A percentile compares a stretch with the other conserved stretches of the same genome.
Evolutionary conservation across 2,797 vertebrate genomes (phyloP).

Genomic region (Pseudotriccus pelzelni): DNA sequence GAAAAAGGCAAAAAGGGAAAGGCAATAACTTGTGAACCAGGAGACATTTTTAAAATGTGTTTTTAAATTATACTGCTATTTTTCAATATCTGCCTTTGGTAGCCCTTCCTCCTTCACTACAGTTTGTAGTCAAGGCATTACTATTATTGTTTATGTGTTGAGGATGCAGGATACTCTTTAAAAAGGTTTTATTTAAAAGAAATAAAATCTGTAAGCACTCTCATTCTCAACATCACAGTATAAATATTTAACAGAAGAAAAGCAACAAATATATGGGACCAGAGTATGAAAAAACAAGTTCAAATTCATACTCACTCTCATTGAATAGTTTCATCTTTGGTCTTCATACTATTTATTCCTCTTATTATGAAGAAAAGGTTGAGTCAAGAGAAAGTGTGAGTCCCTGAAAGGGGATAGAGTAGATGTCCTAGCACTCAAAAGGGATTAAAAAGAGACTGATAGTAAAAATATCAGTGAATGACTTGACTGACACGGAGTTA

Average conservation of each 20-base stretch:
- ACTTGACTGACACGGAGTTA: background rate
- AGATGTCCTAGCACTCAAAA: background rate
- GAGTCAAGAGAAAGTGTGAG: background rate
- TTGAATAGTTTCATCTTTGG: background rate
- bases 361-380: background rate
- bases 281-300: background rate
- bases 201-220: slow-evolving; percentile 31
- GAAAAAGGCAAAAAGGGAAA: background rate
- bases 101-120: background rate
- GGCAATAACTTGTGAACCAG: background rate
- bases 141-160: background rate
- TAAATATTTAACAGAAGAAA: slow-evolving; percentile 31
- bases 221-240: background rate
- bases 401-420: background rate
- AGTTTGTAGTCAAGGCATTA: slow-evolving; percentile 11
- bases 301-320: background rate
- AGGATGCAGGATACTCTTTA: slow-evolving; percentile 6
- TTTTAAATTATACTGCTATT: slow-evolving; percentile 13
- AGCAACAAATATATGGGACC: background rate
- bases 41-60: slow-evolving; percentile 35
- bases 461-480: background rate
- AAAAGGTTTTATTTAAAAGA: slow-evolving; percentile 43
- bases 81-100: slow-evolving; percentile 33
- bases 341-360: slow-evolving; percentile 1
- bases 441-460: background rate